Evolutionary conservation across 2,888 invertebrate genomes (phyloP).

Genomic region (Automeris io): DNA sequence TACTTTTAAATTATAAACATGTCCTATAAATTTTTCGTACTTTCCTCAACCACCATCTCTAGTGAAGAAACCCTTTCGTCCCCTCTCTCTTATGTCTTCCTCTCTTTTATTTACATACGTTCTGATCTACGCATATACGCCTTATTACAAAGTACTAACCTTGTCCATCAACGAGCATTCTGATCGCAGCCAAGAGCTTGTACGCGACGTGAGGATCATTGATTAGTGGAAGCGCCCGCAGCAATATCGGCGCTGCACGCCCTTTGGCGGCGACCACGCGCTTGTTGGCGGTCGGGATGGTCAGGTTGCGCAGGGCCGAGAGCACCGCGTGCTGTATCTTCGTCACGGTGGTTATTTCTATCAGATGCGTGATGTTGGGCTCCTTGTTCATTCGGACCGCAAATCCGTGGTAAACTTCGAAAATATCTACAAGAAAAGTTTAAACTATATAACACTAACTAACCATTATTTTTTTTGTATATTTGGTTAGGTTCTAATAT

Average conservation of each 20-base stretch:
- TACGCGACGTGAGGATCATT: slow-evolving; percentile 89
- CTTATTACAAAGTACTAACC: too few species aligned
- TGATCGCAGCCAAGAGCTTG: slow-evolving; percentile 88
- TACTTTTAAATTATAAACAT: too few species aligned
- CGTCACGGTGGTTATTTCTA: slow-evolving; percentile 29
- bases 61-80: too few species aligned
- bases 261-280: slow-evolving; percentile 82
- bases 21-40: too few species aligned
- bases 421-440: slow-evolving; percentile 41
- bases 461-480: too few species aligned
- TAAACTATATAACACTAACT: not conserved
- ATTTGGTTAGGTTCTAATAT: too few species aligned
- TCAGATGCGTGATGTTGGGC: slow-evolving; percentile 23
- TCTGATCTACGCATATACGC: too few species aligned
- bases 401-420: slow-evolving; percentile 45
- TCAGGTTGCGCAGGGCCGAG: slow-evolving; percentile 87
- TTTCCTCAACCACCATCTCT: too few species aligned
- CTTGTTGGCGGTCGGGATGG: slow-evolving; percentile 86
- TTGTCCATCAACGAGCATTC: slow-evolving; percentile 92
- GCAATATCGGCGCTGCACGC: slow-evolving; percentile 62
- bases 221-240: slow-evolving; percentile 82
- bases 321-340: slow-evolving; percentile 84
- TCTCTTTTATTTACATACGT: too few species aligned
- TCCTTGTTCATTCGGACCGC: slow-evolving; percentile 26
- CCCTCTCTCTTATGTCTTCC: too few species aligned